Base-by-base conservation (phyloP, 1,140 invertebrate genomes). In the Patella vulgata region DNA sequence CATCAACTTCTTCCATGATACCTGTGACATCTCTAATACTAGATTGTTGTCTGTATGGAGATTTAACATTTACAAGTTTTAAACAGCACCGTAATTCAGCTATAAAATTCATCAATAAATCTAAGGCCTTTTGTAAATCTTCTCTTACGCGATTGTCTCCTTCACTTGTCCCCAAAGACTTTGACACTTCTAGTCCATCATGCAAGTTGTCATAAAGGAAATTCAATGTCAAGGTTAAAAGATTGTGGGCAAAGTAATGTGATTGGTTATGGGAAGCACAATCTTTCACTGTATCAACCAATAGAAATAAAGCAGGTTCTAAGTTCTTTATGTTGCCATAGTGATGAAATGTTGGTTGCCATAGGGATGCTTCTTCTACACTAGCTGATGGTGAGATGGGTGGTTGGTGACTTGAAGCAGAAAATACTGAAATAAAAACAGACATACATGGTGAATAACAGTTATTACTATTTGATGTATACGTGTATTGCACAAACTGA, bases 131-230 rank as follows among this genome's bases (percentile, higher is more conserved):
- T 46, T 65, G 54, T 21, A 73, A 11, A 23, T 74, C 65, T 14
- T 52, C 61, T 36, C 62, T 60, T 28, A 69, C 64, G 28, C 58
- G 27, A 2, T 33, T 36, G 5, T 62, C 57, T 9, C 53, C 54
- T 8, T 48, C 23, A n/a, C 55, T 59, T 8, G 47, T 21, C 5
- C 33, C 44, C 3, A 58, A 19, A 36, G 43, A 44, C 21, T 66
- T 55, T 11, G 42, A 50, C 2, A 71, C 46, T 28, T 50, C 47
- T 19, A 74, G 40, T 36, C 63, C 73, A 70, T 76, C 69, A 17
- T 61, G 64, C 3, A 77, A 47, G 21, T 80, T 51, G 19, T 54
- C 57, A 55, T 81, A 74, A 31, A 81, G 51, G 47, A 74, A 75
- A n/a, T 77, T 68, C 33, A 81, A 54, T 0, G 59, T 71, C 28